These are phyloP conservation scores for Sakesphorus luctuosus DNA, from an alignment of 2,113 vertebrate species.

Conservation along the genomic window DNA sequence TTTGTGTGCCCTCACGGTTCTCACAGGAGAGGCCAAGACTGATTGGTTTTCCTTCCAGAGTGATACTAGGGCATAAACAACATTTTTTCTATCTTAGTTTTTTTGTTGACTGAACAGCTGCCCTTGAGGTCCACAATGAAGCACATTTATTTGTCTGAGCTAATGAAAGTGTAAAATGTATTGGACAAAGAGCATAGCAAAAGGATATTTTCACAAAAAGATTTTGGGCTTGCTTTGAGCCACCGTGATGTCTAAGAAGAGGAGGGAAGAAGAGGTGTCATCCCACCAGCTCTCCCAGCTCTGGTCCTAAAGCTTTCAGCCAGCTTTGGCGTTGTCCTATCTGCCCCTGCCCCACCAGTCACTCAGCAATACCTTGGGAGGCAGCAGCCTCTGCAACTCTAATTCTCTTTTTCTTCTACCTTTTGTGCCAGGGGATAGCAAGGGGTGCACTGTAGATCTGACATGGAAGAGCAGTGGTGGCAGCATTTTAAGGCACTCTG, in stretches of 20 bases:
- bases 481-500: neutral
- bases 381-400: neutral
- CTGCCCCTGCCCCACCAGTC: neutral
- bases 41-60: neutral
- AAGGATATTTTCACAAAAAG: neutral
- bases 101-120: constrained; percentile 37
- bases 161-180: neutral
- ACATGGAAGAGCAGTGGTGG: neutral
- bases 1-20: neutral
- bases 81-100: neutral
- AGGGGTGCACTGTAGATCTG: neutral
- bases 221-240: neutral
- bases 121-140: neutral
- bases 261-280: neutral
- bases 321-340: neutral
- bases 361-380: neutral
- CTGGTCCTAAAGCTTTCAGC: neutral
- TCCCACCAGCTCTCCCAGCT: neutral
- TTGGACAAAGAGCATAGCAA: neutral
- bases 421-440: neutral
- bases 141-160: neutral
- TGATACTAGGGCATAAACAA: neutral
- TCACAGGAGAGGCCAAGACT: neutral
- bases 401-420: neutral
- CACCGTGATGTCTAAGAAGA: neutral